Percentiles rank a stretch among this genome's conserved stretches.
phyloP scores from a whole-genome alignment of 2,797 vertebrate genomes.

The Podargus strigoides region DNA sequence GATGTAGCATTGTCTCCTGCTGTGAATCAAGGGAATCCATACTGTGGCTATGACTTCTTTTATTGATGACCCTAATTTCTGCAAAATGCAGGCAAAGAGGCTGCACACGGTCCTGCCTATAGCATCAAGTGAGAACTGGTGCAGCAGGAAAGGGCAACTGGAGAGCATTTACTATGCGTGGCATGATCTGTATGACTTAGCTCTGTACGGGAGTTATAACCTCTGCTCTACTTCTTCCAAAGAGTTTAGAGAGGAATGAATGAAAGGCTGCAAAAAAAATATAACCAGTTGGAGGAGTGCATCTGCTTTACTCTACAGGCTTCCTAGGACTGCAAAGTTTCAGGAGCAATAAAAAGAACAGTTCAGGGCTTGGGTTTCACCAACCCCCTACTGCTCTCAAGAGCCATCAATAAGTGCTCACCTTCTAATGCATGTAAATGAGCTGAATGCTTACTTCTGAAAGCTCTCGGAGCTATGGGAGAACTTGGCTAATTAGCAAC shows the following conservation, averaged over 20 bases:
- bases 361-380: background rate
- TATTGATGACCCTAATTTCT: constrained; percentile 27
- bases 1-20: constrained; percentile 17
- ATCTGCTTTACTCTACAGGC: background rate
- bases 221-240: background rate
- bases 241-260: background rate
- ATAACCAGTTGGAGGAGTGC: background rate
- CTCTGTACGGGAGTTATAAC: background rate
- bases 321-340: background rate
- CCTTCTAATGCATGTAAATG: background rate
- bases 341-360: background rate
- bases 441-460: background rate
- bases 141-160: background rate
- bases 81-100: background rate
- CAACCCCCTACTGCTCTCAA: background rate
- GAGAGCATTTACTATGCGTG: background rate
- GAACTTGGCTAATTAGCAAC: background rate
- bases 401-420: background rate
- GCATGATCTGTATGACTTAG: background rate
- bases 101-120: background rate
- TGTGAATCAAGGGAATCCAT: constrained; percentile 9
- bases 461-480: background rate
- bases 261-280: background rate
- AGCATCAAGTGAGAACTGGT: background rate
- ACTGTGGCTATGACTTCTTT: constrained; percentile 11